Evolutionary conservation across 2,888 invertebrate genomes (phyloP).

Genomic region (Drosophila multiciliata): DNA sequence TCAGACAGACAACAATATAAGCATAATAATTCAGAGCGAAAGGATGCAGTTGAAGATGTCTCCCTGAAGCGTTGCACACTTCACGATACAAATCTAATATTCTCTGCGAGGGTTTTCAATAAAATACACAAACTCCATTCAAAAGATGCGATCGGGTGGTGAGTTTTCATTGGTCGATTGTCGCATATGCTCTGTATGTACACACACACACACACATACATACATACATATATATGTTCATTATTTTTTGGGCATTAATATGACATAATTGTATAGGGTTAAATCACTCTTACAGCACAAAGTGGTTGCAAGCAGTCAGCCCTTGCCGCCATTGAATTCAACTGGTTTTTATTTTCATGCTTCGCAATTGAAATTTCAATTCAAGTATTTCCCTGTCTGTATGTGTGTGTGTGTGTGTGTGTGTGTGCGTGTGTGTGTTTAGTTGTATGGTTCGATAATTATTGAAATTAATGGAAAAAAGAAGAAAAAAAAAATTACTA

Average conservation of each 20-base stretch:
- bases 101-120: background rate
- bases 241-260: constrained; percentile 17
- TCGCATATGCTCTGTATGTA: background rate
- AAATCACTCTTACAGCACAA: constrained; percentile 41
- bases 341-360: constrained; percentile 2
- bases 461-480: constrained; percentile 29
- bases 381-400: background rate
- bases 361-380: constrained; percentile 23
- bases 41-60: background rate
- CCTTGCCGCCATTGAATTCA: constrained; percentile 36
- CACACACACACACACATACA: background rate
- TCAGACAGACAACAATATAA: background rate
- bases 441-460: constrained; percentile 30
- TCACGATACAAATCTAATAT: background rate
- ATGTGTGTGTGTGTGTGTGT: background rate
- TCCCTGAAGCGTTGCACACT: background rate
- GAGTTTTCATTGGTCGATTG: constrained; percentile 39
- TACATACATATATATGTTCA: background rate
- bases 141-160: constrained; percentile 24
- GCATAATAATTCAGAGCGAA: background rate
- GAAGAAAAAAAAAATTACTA: constrained; percentile 11
- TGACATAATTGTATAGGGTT: constrained; percentile 51
- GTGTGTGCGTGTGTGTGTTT: constrained; percentile 12
- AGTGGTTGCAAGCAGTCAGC: constrained; percentile 41
- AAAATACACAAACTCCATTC: background rate